Conservation (phyloP, 2,888 invertebrate genomes). For the Machimus rusticus region DNA sequence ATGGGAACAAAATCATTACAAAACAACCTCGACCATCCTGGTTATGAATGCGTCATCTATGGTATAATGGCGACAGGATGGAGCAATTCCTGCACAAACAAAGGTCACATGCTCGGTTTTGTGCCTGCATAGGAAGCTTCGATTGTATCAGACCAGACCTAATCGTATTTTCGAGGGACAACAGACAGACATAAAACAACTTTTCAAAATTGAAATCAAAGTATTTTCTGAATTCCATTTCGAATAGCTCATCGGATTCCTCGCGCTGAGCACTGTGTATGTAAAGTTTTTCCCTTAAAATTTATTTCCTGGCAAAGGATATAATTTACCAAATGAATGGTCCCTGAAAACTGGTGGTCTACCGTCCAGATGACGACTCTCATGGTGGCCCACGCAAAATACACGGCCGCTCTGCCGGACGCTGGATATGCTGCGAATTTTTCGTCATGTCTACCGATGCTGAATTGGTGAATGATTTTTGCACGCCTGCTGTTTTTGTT, state of each 20-base stretch:
- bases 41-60: background rate
- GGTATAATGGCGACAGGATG: background rate
- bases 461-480: background rate
- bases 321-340: constrained; percentile 33
- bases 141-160: background rate
- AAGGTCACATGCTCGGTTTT: background rate
- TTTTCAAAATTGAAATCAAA: constrained; percentile 24
- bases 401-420: background rate
- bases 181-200: background rate
- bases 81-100: background rate
- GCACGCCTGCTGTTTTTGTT: background rate
- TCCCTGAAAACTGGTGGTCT: background rate
- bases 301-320: constrained; percentile 30
- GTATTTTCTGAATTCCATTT: constrained; percentile 31
- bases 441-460: background rate
- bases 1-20: background rate
- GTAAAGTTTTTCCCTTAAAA: background rate
- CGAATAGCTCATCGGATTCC: background rate
- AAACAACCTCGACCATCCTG: background rate
- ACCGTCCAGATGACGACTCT: constrained; percentile 31
- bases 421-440: background rate
- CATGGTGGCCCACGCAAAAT: background rate
- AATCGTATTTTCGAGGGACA: background rate
- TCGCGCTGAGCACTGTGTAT: background rate
- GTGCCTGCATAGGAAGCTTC: background rate